phyloP scores from a whole-genome alignment of 2,888 invertebrate species.

The Cinara cedri region DNA sequence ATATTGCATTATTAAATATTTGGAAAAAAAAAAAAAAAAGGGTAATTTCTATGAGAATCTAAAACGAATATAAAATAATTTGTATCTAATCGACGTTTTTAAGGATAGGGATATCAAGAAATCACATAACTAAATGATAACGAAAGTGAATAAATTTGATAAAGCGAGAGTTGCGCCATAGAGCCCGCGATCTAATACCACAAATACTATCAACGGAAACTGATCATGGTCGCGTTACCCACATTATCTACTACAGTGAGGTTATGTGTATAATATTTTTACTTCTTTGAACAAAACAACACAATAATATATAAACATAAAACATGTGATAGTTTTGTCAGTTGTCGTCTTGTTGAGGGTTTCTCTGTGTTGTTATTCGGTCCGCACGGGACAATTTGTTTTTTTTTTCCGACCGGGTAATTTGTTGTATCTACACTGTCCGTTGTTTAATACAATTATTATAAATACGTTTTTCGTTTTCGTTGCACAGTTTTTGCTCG shows the following conservation, averaged over 20 bases:
- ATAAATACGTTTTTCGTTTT: too few species aligned
- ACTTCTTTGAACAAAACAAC: not conserved
- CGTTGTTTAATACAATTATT: too few species aligned
- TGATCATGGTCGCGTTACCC: too few species aligned
- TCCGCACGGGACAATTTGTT: too few species aligned
- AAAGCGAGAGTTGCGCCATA: not conserved
- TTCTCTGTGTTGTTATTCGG: too few species aligned
- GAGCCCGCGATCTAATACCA: not conserved
- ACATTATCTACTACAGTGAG: too few species aligned
- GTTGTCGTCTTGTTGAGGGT: constrained; percentile 55
- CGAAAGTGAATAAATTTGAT: not conserved
- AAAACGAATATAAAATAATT: not conserved
- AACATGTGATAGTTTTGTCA: constrained; percentile 55
- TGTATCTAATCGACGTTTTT: not conserved
- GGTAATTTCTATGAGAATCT: too few species aligned
- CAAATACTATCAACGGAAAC: not conserved
- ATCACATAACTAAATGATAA: not conserved
- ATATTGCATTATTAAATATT: too few species aligned
- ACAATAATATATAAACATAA: constrained; percentile 28
- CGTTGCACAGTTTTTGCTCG: too few species aligned
- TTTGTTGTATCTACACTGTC: too few species aligned
- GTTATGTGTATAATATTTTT: not conserved
- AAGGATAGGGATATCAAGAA: constrained; percentile 29
- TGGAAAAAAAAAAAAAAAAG: not conserved
- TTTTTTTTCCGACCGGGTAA: too few species aligned